A percentile compares a stretch with the other conserved stretches of the same genome.
phyloP scores from a whole-genome alignment of 2,888 invertebrate species.

The Meghimatium bilineatum region DNA sequence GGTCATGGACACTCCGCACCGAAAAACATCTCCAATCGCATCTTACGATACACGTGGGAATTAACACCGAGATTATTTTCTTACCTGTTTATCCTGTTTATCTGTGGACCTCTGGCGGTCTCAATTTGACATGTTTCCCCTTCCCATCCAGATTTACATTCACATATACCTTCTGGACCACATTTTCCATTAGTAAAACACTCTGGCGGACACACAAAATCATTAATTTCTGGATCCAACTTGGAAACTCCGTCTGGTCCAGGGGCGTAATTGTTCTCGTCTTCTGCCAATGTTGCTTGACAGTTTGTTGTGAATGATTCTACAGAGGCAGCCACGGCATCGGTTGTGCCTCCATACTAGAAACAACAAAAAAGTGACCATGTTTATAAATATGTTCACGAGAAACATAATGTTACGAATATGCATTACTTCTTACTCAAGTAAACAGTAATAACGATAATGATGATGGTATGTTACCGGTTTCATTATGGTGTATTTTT shows the following conservation, averaged over 20 bases:
- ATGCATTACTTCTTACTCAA: no score
- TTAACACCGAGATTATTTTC: no score
- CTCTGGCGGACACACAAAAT: not conserved
- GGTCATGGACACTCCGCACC: not conserved
- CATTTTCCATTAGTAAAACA: not conserved
- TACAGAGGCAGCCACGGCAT: not conserved
- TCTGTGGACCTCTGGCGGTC: not conserved
- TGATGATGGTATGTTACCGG: no score
- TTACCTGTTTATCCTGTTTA: no score
- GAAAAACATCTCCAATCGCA: not conserved
- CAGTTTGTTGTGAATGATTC: conserved; percentile 1
- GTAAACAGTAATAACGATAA: no score
- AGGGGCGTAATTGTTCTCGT: not conserved
- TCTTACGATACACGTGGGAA: no score
- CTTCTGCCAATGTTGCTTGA: not conserved
- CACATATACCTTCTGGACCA: not conserved
- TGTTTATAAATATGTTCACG: no score
- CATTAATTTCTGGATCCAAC: not conserved
- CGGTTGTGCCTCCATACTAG: not conserved
- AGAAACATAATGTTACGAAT: no score
- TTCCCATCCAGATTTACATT: not conserved
- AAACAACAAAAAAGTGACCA: no score
- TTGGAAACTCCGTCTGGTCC: not conserved
- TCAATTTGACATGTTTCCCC: conserved; percentile 19
- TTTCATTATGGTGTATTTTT: no score